A percentile compares a stretch with the other conserved stretches of the same genome.
Conservation (phyloP, 2,888 invertebrate genomes). For the Bombyx huttoni region DNA sequence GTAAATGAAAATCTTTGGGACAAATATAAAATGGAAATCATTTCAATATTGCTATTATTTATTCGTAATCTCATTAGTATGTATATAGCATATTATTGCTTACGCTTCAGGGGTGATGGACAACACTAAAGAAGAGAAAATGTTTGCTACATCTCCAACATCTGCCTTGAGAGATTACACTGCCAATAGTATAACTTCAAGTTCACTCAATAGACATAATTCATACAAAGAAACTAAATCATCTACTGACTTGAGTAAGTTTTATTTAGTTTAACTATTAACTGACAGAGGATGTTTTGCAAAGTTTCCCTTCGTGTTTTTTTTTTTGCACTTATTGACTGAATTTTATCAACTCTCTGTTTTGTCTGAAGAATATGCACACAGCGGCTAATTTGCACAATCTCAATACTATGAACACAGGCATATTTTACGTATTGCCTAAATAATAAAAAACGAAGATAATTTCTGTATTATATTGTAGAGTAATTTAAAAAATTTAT, state of each 20-base stretch:
- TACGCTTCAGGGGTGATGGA: conserved; percentile 44
- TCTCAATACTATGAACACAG: too few species aligned
- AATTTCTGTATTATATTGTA: too few species aligned
- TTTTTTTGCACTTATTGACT: too few species aligned
- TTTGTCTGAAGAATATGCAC: too few species aligned
- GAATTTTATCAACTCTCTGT: too few species aligned
- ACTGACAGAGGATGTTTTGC: neutral
- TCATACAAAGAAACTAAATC: conserved; percentile 63
- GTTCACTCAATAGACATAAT: conserved; percentile 57
- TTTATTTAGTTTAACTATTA: neutral
- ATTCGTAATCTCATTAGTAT: neutral
- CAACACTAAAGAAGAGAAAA: conserved; percentile 40
- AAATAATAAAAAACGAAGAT: too few species aligned
- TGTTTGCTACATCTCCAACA: conserved; percentile 28
- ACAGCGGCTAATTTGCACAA: too few species aligned
- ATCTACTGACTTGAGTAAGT: conserved; percentile 49
- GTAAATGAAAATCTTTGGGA: neutral
- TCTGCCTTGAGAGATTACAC: conserved; percentile 39
- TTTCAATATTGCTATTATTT: neutral
- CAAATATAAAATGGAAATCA: too few species aligned
- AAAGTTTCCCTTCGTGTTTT: too few species aligned
- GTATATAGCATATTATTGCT: conserved; percentile 4
- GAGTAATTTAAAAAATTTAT: too few species aligned
- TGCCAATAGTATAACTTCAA: conserved; percentile 32
- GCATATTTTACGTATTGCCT: too few species aligned